Evolutionary conservation across 2,113 vertebrate genomes (phyloP), one percentile per base, ranked within the genome.

Genomic region (Phyllostomus hastatus): DNA sequence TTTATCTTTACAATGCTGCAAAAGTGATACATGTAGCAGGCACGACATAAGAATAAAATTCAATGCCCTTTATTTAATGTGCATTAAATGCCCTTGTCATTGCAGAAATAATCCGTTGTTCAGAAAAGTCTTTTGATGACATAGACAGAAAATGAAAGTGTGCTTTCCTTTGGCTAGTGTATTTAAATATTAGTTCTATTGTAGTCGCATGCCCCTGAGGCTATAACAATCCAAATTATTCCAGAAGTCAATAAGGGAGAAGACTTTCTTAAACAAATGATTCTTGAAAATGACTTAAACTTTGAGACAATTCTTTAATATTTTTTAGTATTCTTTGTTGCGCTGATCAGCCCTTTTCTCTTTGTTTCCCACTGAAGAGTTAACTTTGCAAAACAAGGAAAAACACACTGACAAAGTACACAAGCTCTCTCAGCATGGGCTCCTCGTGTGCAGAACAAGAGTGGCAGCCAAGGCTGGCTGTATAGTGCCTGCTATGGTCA

Each of bases 161-260:
- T 38, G 57, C 4, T 80, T 10, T 3, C n/a, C 57, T 35, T 85
- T 52, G 54, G 7, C 28, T 75, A 43, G 31, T 4, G 7, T 69
- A 48, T 73, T 87, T 61, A 83, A 95, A 78, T 70, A 86, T 46
- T 22, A 35, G 10, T 64, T 86, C 48, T 95, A 50, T 91, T 81
- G 46, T 54, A 57, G 91, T 12, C 33, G 22, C 38, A n/a, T 1
- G 0, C 35, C 14, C 14, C 46, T 38, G 57, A 78, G 15, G 10
- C 8, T 73, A 16, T 67, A 73, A 84, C 9, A 84, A 91, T 38
- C 19, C 72, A 89, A 72, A 85, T 70, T 41, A 73, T 66, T 67
- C 79, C 16, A 88, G 66, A 78, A 31, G 19, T 50, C 81, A 88
- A 46, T 24, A 90, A 83, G 10, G 16, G 11, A 33, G n/a, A 52